Evolutionary conservation across 92 coral and sea anemone genomes (phyloP).

Genomic region (Porites divaricata): DNA sequence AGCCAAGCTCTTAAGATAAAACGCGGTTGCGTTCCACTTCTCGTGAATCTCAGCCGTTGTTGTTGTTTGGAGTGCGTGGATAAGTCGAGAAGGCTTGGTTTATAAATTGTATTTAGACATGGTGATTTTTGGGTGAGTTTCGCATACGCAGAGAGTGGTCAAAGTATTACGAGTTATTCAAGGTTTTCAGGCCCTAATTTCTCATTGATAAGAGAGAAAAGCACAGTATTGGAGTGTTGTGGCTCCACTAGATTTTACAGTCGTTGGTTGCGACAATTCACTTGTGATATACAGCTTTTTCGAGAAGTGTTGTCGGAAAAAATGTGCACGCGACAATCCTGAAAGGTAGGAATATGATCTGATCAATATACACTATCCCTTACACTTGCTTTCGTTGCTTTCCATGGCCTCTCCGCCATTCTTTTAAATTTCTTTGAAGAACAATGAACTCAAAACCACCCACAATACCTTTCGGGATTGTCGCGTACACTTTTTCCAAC

Average conservation of each 20-base stretch:
- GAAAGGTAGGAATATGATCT: too few relatives aligned
- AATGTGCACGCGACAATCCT: too few relatives aligned
- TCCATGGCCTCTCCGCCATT: too few relatives aligned
- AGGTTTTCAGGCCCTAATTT: constrained; percentile 30
- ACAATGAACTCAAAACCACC: too few relatives aligned
- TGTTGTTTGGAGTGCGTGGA: background rate
- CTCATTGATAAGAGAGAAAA: constrained; percentile 12
- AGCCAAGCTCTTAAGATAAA: constrained; percentile 33
- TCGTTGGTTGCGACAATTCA: constrained; percentile 17
- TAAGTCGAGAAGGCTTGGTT: constrained; percentile 16
- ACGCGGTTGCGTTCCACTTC: constrained; percentile 2
- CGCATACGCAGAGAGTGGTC: constrained; percentile 32
- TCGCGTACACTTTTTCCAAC: too few relatives aligned
- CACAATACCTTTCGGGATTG: too few relatives aligned
- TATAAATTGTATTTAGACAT: constrained; percentile 26
- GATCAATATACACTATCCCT: too few relatives aligned
- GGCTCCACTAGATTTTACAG: constrained; percentile 15
- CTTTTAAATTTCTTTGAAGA: too few relatives aligned
- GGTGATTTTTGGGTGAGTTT: constrained; percentile 36
- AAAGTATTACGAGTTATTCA: background rate
- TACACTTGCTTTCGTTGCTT: too few relatives aligned
- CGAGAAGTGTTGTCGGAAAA: too few relatives aligned
- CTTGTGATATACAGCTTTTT: constrained; percentile 6
- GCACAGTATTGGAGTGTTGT: constrained; percentile 2
- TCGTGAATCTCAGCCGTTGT: background rate